Evolutionary conservation across 1,140 invertebrate species (phyloP).

Genomic region (Pentalonia nigronervosa): DNA sequence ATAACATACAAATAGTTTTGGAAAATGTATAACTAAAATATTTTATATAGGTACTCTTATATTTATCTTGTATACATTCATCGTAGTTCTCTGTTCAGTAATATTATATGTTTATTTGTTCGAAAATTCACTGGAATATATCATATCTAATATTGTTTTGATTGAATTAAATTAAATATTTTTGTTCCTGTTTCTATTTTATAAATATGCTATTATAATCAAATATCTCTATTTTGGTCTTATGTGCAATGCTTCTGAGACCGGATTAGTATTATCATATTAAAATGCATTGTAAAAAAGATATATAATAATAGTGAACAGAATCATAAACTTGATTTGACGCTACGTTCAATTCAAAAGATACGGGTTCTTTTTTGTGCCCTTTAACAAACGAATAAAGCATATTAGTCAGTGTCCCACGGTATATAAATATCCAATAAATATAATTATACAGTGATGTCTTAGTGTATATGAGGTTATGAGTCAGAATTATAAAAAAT

Average conservation of each 20-base stretch:
- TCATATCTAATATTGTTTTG: not conserved
- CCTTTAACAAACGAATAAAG: constrained; percentile 56
- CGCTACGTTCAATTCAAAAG: constrained; percentile 46
- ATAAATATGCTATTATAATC: not conserved
- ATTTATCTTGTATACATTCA: too few species aligned
- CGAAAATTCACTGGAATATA: not conserved
- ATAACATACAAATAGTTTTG: not conserved
- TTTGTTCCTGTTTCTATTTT: not conserved
- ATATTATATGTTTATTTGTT: not conserved
- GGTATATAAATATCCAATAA: constrained; percentile 50
- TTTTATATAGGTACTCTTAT: not conserved
- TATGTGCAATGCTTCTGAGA: not conserved
- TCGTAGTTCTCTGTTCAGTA: not conserved
- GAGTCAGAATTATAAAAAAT: constrained; percentile 13
- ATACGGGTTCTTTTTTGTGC: constrained; percentile 54
- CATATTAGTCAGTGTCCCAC: constrained; percentile 43
- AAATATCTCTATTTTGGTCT: constrained; percentile 8
- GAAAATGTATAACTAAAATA: not conserved
- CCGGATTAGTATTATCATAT: constrained; percentile 40
- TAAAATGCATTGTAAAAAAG: constrained; percentile 43
- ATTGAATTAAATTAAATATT: constrained; percentile 37
- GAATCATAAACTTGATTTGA: constrained; percentile 51
- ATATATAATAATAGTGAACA: not conserved
- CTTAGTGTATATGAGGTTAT: not conserved
- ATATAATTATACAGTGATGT: constrained; percentile 35